Conservation (phyloP, 2,888 invertebrate species). For the Dorcus hopei region DNA sequence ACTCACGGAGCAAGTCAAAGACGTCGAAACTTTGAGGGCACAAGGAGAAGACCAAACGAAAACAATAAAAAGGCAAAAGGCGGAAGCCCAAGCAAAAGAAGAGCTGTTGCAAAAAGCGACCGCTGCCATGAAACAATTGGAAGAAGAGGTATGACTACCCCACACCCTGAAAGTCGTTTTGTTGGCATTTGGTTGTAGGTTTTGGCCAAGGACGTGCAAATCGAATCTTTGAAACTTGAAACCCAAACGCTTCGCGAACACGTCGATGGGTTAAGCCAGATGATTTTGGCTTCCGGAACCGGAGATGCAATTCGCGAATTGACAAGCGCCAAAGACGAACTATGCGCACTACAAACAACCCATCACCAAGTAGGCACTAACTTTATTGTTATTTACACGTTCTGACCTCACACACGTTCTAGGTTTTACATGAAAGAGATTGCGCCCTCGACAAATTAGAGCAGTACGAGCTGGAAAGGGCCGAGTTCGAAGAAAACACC, state of each 20-base stretch:
- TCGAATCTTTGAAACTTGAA: conserved; percentile 2
- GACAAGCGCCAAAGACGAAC: conserved; percentile 35
- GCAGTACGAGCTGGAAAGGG: conserved; percentile 22
- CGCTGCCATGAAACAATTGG: too few relatives aligned
- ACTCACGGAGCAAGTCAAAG: too few relatives aligned
- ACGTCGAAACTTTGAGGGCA: too few relatives aligned
- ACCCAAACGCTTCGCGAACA: conserved; percentile 30
- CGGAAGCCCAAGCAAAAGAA: too few relatives aligned
- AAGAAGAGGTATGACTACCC: too few relatives aligned
- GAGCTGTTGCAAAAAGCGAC: too few relatives aligned
- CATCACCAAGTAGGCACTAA: conserved; percentile 12
- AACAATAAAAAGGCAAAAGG: too few relatives aligned
- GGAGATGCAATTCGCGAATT: conserved; percentile 40
- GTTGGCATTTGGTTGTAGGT: not conserved
- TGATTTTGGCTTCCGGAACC: conserved; percentile 36
- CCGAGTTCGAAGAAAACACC: conserved; percentile 27
- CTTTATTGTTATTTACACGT: not conserved
- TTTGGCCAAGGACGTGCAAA: conserved; percentile 2
- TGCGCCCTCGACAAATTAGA: conserved; percentile 26
- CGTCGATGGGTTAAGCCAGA: conserved; percentile 35
- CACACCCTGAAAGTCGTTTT: too few relatives aligned
- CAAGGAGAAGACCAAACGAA: too few relatives aligned
- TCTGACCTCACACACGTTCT: not conserved
- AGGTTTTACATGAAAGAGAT: conserved; percentile 28
- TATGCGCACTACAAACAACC: conserved; percentile 33